Evolutionary conservation across 2,113 vertebrate species (phyloP).

Genomic region (Toxotes jaculatrix): DNA sequence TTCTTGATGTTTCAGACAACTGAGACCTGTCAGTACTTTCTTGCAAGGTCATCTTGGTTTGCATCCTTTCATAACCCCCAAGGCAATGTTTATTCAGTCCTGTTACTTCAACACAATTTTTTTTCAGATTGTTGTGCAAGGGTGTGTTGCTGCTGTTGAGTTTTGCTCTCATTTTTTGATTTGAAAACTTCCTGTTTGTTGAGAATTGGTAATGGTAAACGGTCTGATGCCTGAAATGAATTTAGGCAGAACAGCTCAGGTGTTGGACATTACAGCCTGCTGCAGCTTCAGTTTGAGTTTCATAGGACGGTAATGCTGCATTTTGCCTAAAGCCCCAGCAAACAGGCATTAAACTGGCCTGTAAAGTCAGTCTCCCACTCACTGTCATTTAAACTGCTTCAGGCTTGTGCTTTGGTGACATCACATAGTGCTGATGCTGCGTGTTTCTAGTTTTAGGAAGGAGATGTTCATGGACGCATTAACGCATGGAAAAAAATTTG

Average conservation of each 20-base stretch:
- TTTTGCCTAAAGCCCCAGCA: neutral
- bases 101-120: neutral
- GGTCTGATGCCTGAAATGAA: neutral
- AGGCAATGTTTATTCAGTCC: neutral
- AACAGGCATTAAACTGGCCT: neutral
- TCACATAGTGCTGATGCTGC: constrained; percentile 1
- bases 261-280: neutral
- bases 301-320: neutral
- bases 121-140: neutral
- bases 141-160: neutral
- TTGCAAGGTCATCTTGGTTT: neutral
- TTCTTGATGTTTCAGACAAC: too few species aligned
- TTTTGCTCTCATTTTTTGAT: too few species aligned
- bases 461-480: too few species aligned
- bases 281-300: neutral
- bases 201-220: neutral
- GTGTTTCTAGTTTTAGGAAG: constrained; percentile 1
- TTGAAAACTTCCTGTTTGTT: too few species aligned
- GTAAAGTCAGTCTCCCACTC: neutral
- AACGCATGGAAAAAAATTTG: too few species aligned
- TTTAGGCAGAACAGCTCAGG: neutral
- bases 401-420: neutral
- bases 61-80: neutral
- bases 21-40: neutral
- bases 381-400: neutral